Percentiles rank a stretch among this genome's conserved stretches.
phyloP scores from a whole-genome alignment of 2,888 invertebrate species.

The Cephus pulcher region DNA sequence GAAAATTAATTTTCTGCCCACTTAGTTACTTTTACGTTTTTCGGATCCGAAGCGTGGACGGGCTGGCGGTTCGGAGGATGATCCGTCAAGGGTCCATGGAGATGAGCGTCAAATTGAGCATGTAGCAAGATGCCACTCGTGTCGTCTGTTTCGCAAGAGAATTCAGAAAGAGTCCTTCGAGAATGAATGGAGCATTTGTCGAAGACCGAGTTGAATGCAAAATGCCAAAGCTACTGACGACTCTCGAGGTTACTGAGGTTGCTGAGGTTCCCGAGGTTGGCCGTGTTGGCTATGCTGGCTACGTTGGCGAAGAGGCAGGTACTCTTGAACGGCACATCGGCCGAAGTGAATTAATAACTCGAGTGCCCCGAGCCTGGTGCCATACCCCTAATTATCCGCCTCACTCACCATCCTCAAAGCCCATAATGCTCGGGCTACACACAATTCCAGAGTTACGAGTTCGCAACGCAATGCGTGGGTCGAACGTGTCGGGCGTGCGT shows the following conservation, averaged over 20 bases:
- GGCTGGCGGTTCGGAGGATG: not conserved
- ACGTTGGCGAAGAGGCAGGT: too few relatives aligned
- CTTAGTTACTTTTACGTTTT: constrained; percentile 41
- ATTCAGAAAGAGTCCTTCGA: too few relatives aligned
- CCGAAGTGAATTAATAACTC: constrained; percentile 7
- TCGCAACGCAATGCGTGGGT: constrained; percentile 41
- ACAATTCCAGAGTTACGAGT: constrained; percentile 21
- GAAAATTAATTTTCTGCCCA: constrained; percentile 59
- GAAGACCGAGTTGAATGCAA: too few relatives aligned
- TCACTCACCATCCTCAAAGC: constrained; percentile 26
- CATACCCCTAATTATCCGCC: constrained; percentile 46
- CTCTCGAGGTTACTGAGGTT: too few relatives aligned
- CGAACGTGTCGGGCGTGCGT: constrained; percentile 37
- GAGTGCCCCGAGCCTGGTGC: constrained; percentile 9
- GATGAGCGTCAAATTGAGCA: too few relatives aligned
- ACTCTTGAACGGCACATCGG: not conserved
- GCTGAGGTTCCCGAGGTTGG: too few relatives aligned
- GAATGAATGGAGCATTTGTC: too few relatives aligned
- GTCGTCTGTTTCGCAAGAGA: too few relatives aligned
- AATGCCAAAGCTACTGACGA: too few relatives aligned
- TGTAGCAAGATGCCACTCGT: too few relatives aligned
- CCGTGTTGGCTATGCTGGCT: too few relatives aligned
- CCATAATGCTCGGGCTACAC: constrained; percentile 33
- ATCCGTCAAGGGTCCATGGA: too few relatives aligned
- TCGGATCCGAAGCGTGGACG: constrained; percentile 7